Conservation (phyloP, 2,888 invertebrate genomes). For the Morpho helenor region DNA sequence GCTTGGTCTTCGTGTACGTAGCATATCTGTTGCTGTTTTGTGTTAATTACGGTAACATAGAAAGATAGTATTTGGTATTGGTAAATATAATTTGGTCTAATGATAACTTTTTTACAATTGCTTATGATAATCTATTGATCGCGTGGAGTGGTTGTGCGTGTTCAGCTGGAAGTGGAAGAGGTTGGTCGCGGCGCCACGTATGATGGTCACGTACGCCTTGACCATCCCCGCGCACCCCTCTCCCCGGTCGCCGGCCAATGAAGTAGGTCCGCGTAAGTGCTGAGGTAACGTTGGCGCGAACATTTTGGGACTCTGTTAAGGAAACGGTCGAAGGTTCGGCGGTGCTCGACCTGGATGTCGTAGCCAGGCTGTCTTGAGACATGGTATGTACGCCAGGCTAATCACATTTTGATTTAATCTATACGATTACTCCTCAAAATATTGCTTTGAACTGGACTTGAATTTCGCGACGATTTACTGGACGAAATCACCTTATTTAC, state of each 20-base stretch:
- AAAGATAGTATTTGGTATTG: too few relatives aligned
- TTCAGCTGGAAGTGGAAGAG: too few relatives aligned
- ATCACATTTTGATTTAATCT: conserved; percentile 44
- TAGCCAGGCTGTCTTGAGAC: conserved; percentile 74
- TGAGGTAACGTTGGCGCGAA: too few relatives aligned
- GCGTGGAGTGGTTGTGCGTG: too few relatives aligned
- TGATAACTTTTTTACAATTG: too few relatives aligned
- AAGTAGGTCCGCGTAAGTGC: too few relatives aligned
- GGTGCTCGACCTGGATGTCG: conserved; percentile 61
- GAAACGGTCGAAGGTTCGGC: conserved; percentile 72
- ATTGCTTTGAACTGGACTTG: conserved; percentile 81
- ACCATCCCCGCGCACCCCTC: too few relatives aligned
- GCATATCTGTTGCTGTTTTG: conserved; percentile 60
- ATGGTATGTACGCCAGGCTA: conserved; percentile 53
- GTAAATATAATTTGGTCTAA: too few relatives aligned
- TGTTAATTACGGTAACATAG: conserved; percentile 22
- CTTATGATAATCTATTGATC: too few relatives aligned
- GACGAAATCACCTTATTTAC: conserved; percentile 75
- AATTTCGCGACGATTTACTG: conserved; percentile 84
- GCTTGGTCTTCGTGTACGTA: conserved; percentile 59
- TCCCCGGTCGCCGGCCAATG: too few relatives aligned
- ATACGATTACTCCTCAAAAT: conserved; percentile 44
- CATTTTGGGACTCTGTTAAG: conserved; percentile 43
- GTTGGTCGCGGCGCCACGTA: too few relatives aligned
- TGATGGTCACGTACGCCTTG: too few relatives aligned